phyloP scores from a whole-genome alignment of 92 coral and sea anemone species.

The Muricea muricata region DNA sequence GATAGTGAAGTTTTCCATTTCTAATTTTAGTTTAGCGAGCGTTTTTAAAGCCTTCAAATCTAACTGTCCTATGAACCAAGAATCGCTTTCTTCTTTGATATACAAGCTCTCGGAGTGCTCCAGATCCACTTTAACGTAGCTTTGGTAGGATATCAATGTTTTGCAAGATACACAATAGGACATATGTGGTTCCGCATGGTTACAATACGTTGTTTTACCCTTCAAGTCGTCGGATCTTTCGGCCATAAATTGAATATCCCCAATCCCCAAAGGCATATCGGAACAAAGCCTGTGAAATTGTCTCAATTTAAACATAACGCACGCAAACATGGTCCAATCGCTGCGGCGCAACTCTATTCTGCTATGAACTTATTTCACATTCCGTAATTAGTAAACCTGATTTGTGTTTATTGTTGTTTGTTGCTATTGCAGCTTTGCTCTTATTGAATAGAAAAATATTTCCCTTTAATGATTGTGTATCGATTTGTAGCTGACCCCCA shows the following conservation, averaged over 20 bases:
- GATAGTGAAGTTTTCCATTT: conserved; percentile 71
- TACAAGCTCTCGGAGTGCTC: background rate
- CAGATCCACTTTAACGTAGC: conserved; percentile 39
- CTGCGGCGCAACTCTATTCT: too few relatives aligned
- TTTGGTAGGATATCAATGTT: conserved; percentile 26
- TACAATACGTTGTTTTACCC: background rate
- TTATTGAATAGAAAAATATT: too few relatives aligned
- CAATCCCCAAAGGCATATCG: background rate
- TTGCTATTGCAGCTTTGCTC: too few relatives aligned
- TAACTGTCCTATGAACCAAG: conserved; percentile 68
- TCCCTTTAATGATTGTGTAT: too few relatives aligned
- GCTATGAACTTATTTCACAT: too few relatives aligned
- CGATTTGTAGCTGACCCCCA: too few relatives aligned
- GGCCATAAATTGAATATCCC: background rate
- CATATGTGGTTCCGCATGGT: conserved; percentile 10
- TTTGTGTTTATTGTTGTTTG: too few relatives aligned
- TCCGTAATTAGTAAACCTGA: too few relatives aligned
- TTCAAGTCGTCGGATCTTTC: background rate
- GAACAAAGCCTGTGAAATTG: conserved; percentile 19
- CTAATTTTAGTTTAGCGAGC: conserved; percentile 64
- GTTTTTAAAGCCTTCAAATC: conserved; percentile 65
- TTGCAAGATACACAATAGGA: conserved; percentile 41
- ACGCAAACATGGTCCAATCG: background rate
- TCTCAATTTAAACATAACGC: conserved; percentile 15
- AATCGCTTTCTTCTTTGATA: conserved; percentile 38